Conservation (phyloP, 2,113 vertebrate species). For the Python bivittatus region DNA sequence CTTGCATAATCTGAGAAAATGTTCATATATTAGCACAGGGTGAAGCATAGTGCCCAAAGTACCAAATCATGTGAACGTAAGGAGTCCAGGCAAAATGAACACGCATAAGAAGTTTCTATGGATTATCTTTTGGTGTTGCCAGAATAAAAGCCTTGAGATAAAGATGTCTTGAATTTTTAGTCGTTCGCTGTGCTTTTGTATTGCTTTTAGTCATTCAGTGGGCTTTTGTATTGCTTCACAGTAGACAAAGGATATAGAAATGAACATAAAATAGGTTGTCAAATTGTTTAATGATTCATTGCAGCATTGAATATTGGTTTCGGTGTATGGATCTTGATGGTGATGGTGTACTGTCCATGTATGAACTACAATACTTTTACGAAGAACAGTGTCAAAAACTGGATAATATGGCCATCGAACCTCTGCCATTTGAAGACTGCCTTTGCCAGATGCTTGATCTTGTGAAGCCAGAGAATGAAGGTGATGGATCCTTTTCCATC, state of each 20-base stretch:
- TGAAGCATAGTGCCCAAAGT: background rate
- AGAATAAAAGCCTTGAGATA: background rate
- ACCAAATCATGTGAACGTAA: background rate
- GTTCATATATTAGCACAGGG: background rate
- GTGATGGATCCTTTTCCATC: conserved; percentile 62
- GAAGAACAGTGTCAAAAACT: conserved; percentile 93
- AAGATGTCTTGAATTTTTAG: background rate
- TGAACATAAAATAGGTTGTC: background rate
- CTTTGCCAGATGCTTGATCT: conserved; percentile 97
- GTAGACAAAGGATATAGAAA: background rate
- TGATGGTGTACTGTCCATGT: conserved; percentile 91
- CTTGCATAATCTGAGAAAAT: background rate
- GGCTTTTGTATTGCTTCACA: background rate
- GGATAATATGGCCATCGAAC: conserved; percentile 88
- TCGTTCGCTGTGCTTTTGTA: background rate
- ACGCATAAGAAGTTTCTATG: background rate
- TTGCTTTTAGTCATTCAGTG: background rate
- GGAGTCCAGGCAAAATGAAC: background rate
- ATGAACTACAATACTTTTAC: conserved; percentile 93
- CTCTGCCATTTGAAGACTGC: conserved; percentile 93
- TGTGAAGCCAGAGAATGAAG: conserved; percentile 84
- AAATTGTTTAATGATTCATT: conserved; percentile 18
- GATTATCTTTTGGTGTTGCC: background rate
- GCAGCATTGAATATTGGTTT: conserved; percentile 98
- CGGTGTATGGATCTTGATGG: conserved; percentile 97